These are phyloP conservation scores for Ectobius pallidus DNA, from an alignment of 2,888 invertebrate genomes.

Conservation along the genomic window DNA sequence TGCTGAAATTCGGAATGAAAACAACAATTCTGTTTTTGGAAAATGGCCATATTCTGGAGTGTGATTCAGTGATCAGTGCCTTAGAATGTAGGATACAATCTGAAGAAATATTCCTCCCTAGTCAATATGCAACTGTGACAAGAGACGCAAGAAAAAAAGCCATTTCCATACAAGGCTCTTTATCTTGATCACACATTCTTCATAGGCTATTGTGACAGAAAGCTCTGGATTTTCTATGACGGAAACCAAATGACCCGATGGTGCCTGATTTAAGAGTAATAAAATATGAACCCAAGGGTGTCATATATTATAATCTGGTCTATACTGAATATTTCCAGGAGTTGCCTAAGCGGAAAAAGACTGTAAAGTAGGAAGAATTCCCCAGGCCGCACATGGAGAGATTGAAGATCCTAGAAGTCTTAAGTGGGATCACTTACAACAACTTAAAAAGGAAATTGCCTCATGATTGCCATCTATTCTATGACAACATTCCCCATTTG, in stretches of 20 bases:
- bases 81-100: conserved; percentile 51
- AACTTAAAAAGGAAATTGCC: conserved; percentile 40
- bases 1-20: neutral
- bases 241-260: conserved; percentile 42
- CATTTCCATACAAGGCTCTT: too few relatives aligned
- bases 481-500: too few relatives aligned
- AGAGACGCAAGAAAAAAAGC: too few relatives aligned
- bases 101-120: conserved; percentile 43
- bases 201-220: neutral
- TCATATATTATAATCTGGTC: too few relatives aligned
- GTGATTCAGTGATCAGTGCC: conserved; percentile 49
- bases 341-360: neutral
- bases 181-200: too few relatives aligned
- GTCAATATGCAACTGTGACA: too few relatives aligned
- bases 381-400: neutral
- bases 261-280: conserved; percentile 44
- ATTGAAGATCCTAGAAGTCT: conserved; percentile 30
- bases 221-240: conserved; percentile 17
- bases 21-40: neutral
- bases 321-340: conserved; percentile 9
- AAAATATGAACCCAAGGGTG: too few relatives aligned
- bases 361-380: neutral
- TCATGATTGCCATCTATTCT: too few relatives aligned
- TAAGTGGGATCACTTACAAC: conserved; percentile 44
- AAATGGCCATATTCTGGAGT: conserved; percentile 42